A percentile compares a stretch with the other conserved stretches of the same genome.
These are phyloP conservation scores for Stenodera caucasica DNA, from an alignment of 2,888 invertebrate genomes.

Conservation along the genomic window DNA sequence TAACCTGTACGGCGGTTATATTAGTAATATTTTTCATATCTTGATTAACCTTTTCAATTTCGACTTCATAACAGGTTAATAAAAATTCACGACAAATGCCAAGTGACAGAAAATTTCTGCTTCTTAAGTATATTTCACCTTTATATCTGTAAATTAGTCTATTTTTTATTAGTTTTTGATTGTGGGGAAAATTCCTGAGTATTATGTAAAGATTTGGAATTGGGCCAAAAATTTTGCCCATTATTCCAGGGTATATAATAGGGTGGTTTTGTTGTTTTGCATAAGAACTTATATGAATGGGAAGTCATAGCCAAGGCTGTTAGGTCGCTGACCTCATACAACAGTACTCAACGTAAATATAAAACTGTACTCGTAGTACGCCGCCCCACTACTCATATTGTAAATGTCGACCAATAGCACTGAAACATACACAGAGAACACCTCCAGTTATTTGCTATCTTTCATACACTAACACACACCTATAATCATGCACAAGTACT, in stretches of 20 bases:
- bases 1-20: slow-evolving; percentile 23
- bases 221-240: too few relatives aligned
- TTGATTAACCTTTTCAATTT: slow-evolving; percentile 37
- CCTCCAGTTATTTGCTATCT: background rate
- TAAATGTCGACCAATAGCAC: slow-evolving; percentile 8
- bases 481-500: background rate
- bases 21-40: slow-evolving; percentile 35
- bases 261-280: background rate
- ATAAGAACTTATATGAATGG: slow-evolving; percentile 45
- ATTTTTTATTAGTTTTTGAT: too few relatives aligned
- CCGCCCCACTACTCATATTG: background rate
- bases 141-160: background rate
- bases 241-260: too few relatives aligned
- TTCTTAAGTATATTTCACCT: slow-evolving; percentile 18
- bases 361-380: slow-evolving; percentile 43
- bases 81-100: slow-evolving; percentile 36
- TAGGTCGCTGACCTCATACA: slow-evolving; percentile 54
- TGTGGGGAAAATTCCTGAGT: too few relatives aligned
- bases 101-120: slow-evolving; percentile 33
- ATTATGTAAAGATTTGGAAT: too few relatives aligned
- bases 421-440: background rate
- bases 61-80: slow-evolving; percentile 33
- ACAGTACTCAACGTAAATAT: slow-evolving; percentile 52
- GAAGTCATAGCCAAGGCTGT: slow-evolving; percentile 55
- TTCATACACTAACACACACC: background rate